Evolutionary conservation across 2,888 invertebrate genomes (phyloP).

Genomic region (Cremastobaeus sp.): DNA sequence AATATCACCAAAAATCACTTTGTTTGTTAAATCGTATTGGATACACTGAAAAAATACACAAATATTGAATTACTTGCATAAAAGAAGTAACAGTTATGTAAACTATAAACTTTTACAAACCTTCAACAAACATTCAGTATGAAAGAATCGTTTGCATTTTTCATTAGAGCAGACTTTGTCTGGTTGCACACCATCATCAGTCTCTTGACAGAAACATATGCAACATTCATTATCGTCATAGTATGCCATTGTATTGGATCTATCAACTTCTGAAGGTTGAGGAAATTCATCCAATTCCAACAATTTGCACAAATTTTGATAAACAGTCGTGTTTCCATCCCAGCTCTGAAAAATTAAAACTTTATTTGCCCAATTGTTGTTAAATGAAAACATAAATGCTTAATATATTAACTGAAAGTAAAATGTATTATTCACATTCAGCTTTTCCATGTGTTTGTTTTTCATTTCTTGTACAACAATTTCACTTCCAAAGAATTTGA

Average conservation of each 20-base stretch:
- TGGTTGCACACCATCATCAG: conserved; percentile 66
- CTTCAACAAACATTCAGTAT: conserved; percentile 70
- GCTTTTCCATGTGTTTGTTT: conserved; percentile 65
- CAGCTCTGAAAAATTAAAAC: conserved; percentile 69
- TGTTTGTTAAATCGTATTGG: conserved; percentile 68
- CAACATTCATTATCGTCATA: conserved; percentile 73
- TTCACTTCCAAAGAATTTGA: conserved; percentile 72
- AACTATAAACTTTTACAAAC: conserved; percentile 62
- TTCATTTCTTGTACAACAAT: conserved; percentile 67
- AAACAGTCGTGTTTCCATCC: conserved; percentile 65
- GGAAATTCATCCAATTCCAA: conserved; percentile 71
- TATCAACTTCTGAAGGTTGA: conserved; percentile 48
- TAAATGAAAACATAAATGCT: not conserved
- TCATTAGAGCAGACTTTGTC: conserved; percentile 72
- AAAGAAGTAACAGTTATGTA: too few species aligned
- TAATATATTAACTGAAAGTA: not conserved
- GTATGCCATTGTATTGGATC: conserved; percentile 56
- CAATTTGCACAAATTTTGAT: conserved; percentile 70
- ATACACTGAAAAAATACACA: conserved; percentile 70
- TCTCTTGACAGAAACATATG: conserved; percentile 72
- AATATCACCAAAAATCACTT: conserved; percentile 70
- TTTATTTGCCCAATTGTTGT: not conserved
- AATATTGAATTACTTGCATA: too few species aligned
- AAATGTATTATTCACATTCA: not conserved
- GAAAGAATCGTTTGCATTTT: conserved; percentile 72